These are phyloP conservation scores for Porites cylindrica DNA, from an alignment of 92 coral and sea anemone genomes.

Conservation along the genomic window DNA sequence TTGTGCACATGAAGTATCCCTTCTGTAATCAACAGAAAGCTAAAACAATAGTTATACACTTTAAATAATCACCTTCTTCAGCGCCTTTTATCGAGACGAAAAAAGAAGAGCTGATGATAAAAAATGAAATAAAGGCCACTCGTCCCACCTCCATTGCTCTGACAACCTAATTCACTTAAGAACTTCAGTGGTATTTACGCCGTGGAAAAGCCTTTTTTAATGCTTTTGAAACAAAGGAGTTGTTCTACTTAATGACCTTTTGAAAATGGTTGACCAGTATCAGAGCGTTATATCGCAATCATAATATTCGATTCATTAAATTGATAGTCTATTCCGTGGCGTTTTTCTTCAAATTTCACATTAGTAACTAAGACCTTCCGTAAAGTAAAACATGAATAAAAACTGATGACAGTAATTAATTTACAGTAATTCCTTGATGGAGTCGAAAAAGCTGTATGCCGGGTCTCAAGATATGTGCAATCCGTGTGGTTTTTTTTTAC, in stretches of 20 bases:
- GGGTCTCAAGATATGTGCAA: neutral
- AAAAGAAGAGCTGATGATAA: neutral
- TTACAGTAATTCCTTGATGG: too few species aligned
- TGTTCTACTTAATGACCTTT: neutral
- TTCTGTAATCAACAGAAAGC: neutral
- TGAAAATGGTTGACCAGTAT: conserved; percentile 21
- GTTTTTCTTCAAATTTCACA: too few species aligned
- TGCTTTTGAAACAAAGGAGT: conserved; percentile 12
- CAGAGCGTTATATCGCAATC: neutral
- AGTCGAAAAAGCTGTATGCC: too few species aligned
- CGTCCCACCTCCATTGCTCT: conserved; percentile 9
- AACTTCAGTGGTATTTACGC: neutral
- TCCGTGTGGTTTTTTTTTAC: neutral
- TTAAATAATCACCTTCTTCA: conserved; percentile 23
- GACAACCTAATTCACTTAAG: neutral
- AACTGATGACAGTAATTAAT: too few species aligned
- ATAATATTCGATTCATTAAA: neutral
- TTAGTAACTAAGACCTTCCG: too few species aligned
- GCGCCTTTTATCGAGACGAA: conserved; percentile 1
- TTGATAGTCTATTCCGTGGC: too few species aligned
- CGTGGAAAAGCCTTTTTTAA: neutral
- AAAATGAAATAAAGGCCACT: conserved; percentile 11
- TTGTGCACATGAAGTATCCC: neutral
- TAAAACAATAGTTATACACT: neutral
- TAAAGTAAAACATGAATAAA: too few species aligned